A percentile compares a stretch with the other conserved stretches of the same genome.
phyloP scores from a whole-genome alignment of 2,888 invertebrate species.

The Andrena fulva region DNA sequence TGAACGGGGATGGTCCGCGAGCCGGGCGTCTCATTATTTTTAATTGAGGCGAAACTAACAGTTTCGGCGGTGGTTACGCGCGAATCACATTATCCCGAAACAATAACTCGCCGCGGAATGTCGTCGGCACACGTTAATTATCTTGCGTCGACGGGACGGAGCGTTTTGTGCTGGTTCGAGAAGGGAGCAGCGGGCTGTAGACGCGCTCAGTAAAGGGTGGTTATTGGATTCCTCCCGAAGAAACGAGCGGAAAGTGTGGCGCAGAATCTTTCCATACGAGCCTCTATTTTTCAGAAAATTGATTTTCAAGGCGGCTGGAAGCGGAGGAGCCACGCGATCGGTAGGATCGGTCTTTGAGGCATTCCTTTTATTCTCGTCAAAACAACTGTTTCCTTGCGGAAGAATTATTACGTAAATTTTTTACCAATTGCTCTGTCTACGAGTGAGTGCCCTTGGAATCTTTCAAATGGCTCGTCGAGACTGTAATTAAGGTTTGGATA shows the following conservation, averaged over 20 bases:
- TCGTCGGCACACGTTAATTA: constrained; percentile 48
- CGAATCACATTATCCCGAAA: constrained; percentile 37
- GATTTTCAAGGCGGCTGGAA: no score
- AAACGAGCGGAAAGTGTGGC: neutral
- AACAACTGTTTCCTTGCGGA: no score
- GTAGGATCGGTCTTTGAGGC: no score
- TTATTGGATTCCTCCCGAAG: neutral
- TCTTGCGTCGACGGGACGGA: constrained; percentile 31
- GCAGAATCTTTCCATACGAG: no score
- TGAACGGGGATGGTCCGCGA: constrained; percentile 6
- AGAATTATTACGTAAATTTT: no score
- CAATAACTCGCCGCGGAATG: constrained; percentile 49
- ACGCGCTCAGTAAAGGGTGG: neutral
- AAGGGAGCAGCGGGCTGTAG: neutral
- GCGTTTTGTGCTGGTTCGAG: constrained; percentile 17
- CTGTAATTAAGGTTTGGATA: no score
- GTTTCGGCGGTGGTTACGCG: constrained; percentile 19
- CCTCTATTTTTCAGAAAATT: no score
- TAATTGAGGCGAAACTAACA: constrained; percentile 57
- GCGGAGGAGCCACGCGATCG: no score
- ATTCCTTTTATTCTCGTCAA: no score
- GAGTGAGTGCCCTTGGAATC: no score
- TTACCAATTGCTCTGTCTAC: no score
- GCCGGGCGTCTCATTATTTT: constrained; percentile 53
- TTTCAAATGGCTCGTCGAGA: no score